A percentile compares a stretch with the other conserved stretches of the same genome.
These are phyloP conservation scores for Drosophila guanche DNA, from an alignment of 1,140 invertebrate genomes.

Conservation along the genomic window DNA sequence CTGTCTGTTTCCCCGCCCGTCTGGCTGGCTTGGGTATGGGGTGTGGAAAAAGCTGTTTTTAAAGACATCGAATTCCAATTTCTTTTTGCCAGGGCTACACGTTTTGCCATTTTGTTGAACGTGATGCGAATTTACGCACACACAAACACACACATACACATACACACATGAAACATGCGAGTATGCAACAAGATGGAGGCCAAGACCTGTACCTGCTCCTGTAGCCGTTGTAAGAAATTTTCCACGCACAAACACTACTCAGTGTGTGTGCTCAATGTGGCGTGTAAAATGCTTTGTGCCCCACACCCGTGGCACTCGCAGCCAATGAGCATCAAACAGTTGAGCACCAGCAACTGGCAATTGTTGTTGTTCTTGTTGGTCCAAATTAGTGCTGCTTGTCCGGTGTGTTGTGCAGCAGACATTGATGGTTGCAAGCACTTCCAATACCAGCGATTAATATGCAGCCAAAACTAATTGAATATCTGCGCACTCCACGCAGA, in stretches of 20 bases:
- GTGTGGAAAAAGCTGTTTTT: slow-evolving; percentile 67
- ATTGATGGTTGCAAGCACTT: no score
- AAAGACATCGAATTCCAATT: slow-evolving; percentile 78
- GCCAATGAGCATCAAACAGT: no score
- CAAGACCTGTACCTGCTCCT: background rate
- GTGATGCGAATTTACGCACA: slow-evolving; percentile 67
- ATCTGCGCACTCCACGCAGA: no score
- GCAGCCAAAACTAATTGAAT: no score
- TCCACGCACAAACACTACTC: slow-evolving; percentile 23
- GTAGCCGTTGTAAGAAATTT: slow-evolving; percentile 5
- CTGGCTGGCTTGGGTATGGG: slow-evolving; percentile 5
- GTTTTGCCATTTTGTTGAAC: slow-evolving; percentile 69
- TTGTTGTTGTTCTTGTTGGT: no score
- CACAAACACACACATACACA: no score
- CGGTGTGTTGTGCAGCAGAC: no score
- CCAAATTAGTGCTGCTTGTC: no score
- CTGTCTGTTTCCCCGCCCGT: background rate
- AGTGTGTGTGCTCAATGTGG: slow-evolving; percentile 49
- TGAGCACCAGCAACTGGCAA: no score
- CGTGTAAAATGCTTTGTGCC: slow-evolving; percentile 37
- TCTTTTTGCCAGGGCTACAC: slow-evolving; percentile 63
- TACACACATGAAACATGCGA: slow-evolving; percentile 35
- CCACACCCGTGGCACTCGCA: no score
- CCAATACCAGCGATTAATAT: no score
- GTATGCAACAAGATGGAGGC: slow-evolving; percentile 39